Base-by-base conservation (phyloP, 2,888 invertebrate genomes). In the Diaperis boleti region DNA sequence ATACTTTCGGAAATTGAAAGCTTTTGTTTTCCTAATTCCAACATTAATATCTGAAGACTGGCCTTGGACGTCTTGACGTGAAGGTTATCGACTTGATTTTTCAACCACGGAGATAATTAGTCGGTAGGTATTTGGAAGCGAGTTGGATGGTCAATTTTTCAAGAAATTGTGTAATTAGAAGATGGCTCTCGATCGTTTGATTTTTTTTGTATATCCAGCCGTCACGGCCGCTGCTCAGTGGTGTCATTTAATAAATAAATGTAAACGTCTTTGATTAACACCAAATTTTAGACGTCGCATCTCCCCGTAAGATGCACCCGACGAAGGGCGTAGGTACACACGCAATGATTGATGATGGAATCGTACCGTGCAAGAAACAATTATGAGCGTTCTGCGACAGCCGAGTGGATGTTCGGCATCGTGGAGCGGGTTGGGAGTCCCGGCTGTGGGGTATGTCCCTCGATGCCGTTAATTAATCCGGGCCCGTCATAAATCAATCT, bases 401-500 rank as follows among this genome's bases (percentile, higher is more conserved):
- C 72, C 74, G 72, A 72, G 71, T 73, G 72, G 73, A 70, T 70
- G 74, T 72, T 74, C 68, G 60, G 68, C 67, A 42, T n/a, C n/a
- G n/a, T n/a, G n/a, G n/a, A n/a, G n/a, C 20, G 41, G 20, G 41
- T 42, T 42, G 69, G 65, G 65, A 64, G 69, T 52, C 69, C 68
- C 67, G 70, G 74, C 71, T 72, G 75, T 70, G 73, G 74, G 76
- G 74, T 76, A 74, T 75, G 74, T 76, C 77, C 76, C 75, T 74
- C 72, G 68, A 67, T 74, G 74, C 75, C 77, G 77, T 78, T 79
- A 79, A 79, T 79, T 80, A 79, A 79, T 79, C 79, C 76, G 70
- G 65, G 69, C 74, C 73, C 73, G 76, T 76, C 80, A 80, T 81
- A 80, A 81, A 81, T 81, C 80, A 81, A 80, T 79, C 78, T 79